phyloP scores from a whole-genome alignment of 2,797 vertebrate genomes.

The Phyllotis vaccarum region DNA sequence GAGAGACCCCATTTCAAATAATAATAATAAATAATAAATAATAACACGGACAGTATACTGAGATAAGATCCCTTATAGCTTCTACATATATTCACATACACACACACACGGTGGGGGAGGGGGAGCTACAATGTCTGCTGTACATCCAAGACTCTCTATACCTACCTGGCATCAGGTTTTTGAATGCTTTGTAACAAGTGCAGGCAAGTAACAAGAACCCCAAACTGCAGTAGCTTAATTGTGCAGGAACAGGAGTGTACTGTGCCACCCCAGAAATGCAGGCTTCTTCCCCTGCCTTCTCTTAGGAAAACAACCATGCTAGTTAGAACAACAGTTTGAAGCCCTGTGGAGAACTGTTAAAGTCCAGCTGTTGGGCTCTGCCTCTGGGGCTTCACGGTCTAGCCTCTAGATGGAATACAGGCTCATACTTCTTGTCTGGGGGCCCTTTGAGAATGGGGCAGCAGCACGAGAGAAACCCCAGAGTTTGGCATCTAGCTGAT shows the following conservation, averaged over 20 bases:
- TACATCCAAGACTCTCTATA: neutral
- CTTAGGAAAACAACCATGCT: neutral
- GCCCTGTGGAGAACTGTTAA: neutral
- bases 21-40: neutral
- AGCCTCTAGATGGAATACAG: too few species aligned
- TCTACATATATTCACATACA: neutral
- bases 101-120: neutral
- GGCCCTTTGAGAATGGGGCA: neutral
- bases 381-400: neutral
- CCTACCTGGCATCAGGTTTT: neutral
- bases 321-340: fast-evolving
- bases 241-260: neutral
- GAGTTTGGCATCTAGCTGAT: neutral
- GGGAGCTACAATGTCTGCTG: neutral
- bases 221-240: neutral
- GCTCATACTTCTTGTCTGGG: neutral
- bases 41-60: neutral
- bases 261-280: neutral
- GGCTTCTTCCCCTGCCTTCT: neutral
- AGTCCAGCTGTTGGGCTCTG: neutral
- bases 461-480: neutral
- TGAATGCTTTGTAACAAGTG: neutral
- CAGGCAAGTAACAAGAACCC: neutral
- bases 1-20: neutral
- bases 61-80: too few species aligned